Evolutionary conservation across 2,888 invertebrate species (phyloP).

Genomic region (Sipunculus nudus): DNA sequence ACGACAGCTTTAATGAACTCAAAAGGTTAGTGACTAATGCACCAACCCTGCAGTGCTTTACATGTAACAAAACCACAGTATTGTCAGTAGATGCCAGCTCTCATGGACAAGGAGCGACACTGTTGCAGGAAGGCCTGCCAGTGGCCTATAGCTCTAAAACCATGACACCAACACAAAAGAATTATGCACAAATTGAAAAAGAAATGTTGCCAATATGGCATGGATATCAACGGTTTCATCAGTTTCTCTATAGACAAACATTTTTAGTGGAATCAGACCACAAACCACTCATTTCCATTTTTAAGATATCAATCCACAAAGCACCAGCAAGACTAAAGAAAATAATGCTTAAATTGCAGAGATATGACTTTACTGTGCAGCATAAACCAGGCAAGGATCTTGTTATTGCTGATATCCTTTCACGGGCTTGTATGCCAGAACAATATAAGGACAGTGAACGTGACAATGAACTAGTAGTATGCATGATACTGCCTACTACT

Average conservation of each 20-base stretch:
- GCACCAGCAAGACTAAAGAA: not conserved
- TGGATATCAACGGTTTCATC: not conserved
- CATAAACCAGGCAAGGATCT: not conserved
- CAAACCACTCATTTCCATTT: not conserved
- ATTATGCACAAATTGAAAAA: conserved; percentile 2
- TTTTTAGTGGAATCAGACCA: not conserved
- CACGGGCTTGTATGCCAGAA: not conserved
- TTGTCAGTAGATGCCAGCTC: too few species aligned
- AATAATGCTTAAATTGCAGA: conserved; percentile 1
- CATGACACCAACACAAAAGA: too few species aligned
- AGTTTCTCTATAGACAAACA: too few species aligned
- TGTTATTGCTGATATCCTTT: not conserved
- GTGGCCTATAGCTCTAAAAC: too few species aligned
- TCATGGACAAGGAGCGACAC: too few species aligned
- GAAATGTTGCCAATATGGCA: not conserved
- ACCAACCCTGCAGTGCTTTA: too few species aligned
- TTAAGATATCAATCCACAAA: not conserved
- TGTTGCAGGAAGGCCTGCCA: too few species aligned
- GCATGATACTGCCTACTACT: not conserved
- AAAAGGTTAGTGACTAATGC: too few species aligned
- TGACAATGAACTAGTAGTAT: not conserved
- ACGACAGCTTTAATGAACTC: too few species aligned
- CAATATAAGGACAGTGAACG: not conserved
- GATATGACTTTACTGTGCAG: not conserved
- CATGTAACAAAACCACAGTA: too few species aligned